Evolutionary conservation across 1,140 invertebrate genomes (phyloP), one percentile per base, ranked within the genome.

Genomic region (Planococcus citri): DNA sequence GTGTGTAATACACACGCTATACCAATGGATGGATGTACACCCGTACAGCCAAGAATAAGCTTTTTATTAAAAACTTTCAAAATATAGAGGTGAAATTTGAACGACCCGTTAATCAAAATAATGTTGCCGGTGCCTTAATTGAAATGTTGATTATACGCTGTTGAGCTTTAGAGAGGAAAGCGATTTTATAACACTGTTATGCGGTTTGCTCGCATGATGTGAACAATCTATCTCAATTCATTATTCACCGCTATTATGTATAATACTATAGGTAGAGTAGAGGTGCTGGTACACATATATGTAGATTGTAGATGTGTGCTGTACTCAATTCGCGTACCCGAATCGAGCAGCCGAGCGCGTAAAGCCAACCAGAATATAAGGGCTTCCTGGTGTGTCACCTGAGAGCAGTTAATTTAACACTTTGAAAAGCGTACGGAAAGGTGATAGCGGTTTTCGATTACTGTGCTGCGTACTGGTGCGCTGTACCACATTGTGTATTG

Each of bases 341-440:
- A 12, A 12, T 33, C n/a, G n/a, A n/a, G n/a, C n/a, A n/a, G n/a
- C n/a, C n/a, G n/a, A n/a, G n/a, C n/a, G 33, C 33, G 33, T 37
- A 37, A 6, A 51, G 2, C 6, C 3, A 17, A 6, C 41, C 41
- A 51, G 41, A 9, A n/a, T 51, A 51, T n/a, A 51, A 4, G n/a
- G 41, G n/a, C 41, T 51, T 51, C 41, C 41, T 20, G n/a, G 41
- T 51, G 41, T 51, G 41, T 51, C 41, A 51, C 41, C 41, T 14
- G 41, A 51, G 41, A 51, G 41, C 41, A 51, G 41, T 51, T 51
- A 51, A 51, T 51, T 51, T 51, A 51, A 51, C n/a, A 51, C 12
- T 51, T n/a, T 4, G 17, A 51, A 51, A 51, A 20, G n/a, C 41
- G 29, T 33, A 33, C 29, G 29, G 12, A 33, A 3, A 33, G 4